These are phyloP conservation scores for Crotalus tigris DNA, from an alignment of 2,113 vertebrate species.

Conservation along the genomic window DNA sequence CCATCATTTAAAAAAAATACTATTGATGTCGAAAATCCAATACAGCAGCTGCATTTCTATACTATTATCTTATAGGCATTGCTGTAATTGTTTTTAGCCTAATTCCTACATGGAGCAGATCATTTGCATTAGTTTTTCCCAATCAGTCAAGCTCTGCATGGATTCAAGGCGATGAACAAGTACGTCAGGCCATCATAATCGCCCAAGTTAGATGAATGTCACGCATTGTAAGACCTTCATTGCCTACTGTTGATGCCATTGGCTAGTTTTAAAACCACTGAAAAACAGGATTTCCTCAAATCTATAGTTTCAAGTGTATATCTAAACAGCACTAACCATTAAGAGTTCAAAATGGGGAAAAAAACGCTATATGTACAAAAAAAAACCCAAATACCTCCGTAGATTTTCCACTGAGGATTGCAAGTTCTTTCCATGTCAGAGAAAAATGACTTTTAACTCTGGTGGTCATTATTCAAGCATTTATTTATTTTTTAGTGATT, in stretches of 20 bases:
- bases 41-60: background rate
- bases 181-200: background rate
- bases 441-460: slow-evolving; percentile 53
- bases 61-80: background rate
- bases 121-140: background rate
- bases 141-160: background rate
- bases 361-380: background rate
- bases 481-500: slow-evolving; percentile 22
- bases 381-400: slow-evolving; percentile 37
- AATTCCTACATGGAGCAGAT: background rate
- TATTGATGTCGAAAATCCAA: background rate
- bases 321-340: slow-evolving; percentile 15
- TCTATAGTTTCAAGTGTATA: background rate
- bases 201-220: background rate
- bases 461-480: slow-evolving; percentile 26
- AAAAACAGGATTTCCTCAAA: background rate
- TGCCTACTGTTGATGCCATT: background rate
- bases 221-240: background rate
- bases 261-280: background rate
- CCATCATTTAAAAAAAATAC: background rate
- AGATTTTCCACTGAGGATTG: slow-evolving; percentile 46
- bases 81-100: background rate
- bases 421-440: background rate
- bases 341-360: slow-evolving; percentile 25
- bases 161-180: background rate